These are phyloP conservation scores for Sapayoa aenigma DNA, from an alignment of 2,113 vertebrate species.

Conservation along the genomic window DNA sequence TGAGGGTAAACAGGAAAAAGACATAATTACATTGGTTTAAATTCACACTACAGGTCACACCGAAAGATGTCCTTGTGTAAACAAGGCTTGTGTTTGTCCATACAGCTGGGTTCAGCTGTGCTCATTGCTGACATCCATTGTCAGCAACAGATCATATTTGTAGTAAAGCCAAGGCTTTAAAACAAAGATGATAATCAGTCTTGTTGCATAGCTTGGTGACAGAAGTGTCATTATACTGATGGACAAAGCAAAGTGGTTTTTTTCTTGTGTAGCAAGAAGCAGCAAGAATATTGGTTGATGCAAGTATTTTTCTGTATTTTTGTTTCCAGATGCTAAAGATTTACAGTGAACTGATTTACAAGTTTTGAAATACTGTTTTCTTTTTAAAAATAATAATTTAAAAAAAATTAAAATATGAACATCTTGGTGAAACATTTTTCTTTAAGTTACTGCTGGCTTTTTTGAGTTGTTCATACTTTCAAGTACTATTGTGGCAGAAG, in stretches of 20 bases:
- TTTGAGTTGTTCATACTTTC: neutral
- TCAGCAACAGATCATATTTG: constrained; percentile 47
- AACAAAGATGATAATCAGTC: constrained; percentile 18
- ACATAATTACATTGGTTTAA: neutral
- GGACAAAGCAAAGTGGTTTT: constrained; percentile 21
- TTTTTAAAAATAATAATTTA: neutral
- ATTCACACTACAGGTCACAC: constrained; percentile 15
- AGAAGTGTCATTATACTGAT: constrained; percentile 33
- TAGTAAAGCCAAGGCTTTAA: constrained; percentile 18
- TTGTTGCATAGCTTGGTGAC: neutral
- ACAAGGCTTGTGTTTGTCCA: constrained; percentile 20
- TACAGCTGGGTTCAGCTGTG: constrained; percentile 35
- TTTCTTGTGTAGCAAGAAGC: neutral
- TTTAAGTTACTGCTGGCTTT: neutral
- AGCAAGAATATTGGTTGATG: neutral
- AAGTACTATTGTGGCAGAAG: neutral
- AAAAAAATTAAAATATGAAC: neutral
- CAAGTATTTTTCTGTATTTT: neutral
- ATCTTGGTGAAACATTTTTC: neutral
- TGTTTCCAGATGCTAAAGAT: neutral
- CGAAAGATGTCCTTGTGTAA: constrained; percentile 41
- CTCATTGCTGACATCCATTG: constrained; percentile 21
- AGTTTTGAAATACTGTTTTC: neutral
- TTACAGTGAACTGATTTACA: neutral
- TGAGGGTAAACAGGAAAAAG: constrained; percentile 44